phyloP scores from a whole-genome alignment of 2,113 vertebrate species.

The Anoura caudifer region DNA sequence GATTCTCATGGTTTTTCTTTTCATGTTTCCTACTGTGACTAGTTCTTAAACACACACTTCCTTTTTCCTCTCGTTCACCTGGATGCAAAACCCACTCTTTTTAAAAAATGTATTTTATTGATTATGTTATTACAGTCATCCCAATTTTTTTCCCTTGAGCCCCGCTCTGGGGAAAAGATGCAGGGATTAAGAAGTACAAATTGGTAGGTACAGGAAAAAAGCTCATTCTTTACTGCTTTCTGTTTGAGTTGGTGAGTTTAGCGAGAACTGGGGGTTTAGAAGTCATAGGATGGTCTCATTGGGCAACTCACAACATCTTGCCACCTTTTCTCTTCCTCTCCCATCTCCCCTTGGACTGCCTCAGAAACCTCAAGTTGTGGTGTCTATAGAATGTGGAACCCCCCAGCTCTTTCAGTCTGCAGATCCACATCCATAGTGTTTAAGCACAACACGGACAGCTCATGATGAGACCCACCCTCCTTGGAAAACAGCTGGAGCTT shows the following conservation, averaged over 20 bases:
- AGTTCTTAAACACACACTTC: not conserved
- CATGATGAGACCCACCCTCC: not conserved
- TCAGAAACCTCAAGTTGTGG: not conserved
- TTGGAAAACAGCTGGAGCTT: not conserved
- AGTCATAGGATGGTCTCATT: not conserved
- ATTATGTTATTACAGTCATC: no score
- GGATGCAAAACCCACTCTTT: not conserved
- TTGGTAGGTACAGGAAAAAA: no score
- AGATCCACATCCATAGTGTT: not conserved
- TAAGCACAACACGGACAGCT: not conserved
- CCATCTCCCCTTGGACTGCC: not conserved
- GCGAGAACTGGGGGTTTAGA: not conserved
- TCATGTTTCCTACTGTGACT: not conserved
- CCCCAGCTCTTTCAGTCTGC: not conserved
- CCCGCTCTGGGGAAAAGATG: no score
- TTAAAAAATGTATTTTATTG: no score
- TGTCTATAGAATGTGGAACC: not conserved
- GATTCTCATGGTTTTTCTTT: not conserved
- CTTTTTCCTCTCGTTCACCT: not conserved
- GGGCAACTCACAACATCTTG: not conserved
- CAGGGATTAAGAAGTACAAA: no score
- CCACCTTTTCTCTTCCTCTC: not conserved
- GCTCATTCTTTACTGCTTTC: not conserved
- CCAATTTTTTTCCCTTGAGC: no score
- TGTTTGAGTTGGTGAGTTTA: not conserved